Base-by-base conservation (phyloP, 2,888 invertebrate species). In the Drosophila quinaria region DNA sequence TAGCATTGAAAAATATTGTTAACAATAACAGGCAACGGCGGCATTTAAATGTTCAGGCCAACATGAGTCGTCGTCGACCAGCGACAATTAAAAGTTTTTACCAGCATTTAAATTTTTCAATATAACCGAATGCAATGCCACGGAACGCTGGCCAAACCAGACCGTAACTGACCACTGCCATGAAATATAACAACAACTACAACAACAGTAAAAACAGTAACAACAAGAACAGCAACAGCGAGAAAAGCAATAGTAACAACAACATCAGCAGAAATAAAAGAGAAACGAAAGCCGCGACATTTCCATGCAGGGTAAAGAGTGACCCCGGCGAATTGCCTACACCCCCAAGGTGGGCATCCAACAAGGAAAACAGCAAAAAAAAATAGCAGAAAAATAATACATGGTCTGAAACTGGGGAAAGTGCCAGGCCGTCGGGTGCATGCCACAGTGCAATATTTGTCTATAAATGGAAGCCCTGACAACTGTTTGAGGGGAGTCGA, bases 81-180 rank as follows among this genome's bases (percentile, higher is more conserved):
- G 80, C 80, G 89, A 84, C 84, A 84, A 89, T 84, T 89, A 84
- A 84, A 84, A 87, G 84, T 84, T 84, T 84, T 89, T 87, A 89
- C 84, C 83, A 89, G 89, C 89, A 83, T 89, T 89, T 89, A 84
- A 89, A 89, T 87, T 89, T 84, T 84, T 84, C 84, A 84, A 84
- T 89, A 89, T 87, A 84, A 70, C 69, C 78, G 84, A 80, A 78
- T 66, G 81, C 61, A 78, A 55, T 71, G 69, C 68, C 78, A 81
- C 69, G 74, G 70, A 70, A 58, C 77, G 46, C 13, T 59, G 63
- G 46, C 50, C 64, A 68, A 65, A 65, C 77, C 76, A 77, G 73
- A 76, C 79, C 68, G 81, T 81, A 77, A 81, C 81, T 81, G 79
- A 78, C 79, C 79, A 64, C 79, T 56, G 78, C 52, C 74, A 74